These are phyloP conservation scores for Pheosia tremula DNA, from an alignment of 2,888 invertebrate genomes.

Conservation along the genomic window DNA sequence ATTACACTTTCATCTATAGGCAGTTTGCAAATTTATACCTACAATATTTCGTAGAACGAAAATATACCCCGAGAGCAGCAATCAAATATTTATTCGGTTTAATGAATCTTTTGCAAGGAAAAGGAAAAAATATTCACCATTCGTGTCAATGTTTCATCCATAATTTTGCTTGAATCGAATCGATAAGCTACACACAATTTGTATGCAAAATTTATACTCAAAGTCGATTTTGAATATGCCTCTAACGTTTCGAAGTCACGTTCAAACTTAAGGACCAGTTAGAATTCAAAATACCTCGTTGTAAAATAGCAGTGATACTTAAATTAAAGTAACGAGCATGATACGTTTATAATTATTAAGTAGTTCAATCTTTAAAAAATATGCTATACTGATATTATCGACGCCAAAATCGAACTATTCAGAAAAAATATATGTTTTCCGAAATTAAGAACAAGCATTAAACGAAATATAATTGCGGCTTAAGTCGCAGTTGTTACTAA, in stretches of 20 bases:
- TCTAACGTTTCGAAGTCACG: not conserved
- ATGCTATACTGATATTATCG: not conserved
- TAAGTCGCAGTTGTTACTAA: too few relatives aligned
- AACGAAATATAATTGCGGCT: too few relatives aligned
- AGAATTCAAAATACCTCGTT: not conserved
- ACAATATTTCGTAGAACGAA: not conserved
- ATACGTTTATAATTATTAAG: not conserved
- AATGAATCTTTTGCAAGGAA: constrained; percentile 14
- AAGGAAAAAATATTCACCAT: not conserved
- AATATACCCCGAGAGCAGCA: constrained; percentile 10
- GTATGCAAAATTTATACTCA: too few relatives aligned
- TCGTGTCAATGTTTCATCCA: not conserved
- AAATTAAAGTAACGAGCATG: not conserved
- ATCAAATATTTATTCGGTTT: constrained; percentile 33
- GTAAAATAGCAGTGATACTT: not conserved
- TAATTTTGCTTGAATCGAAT: not conserved
- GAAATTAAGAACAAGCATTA: too few relatives aligned
- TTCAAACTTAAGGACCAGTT: not conserved
- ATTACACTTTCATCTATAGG: not conserved
- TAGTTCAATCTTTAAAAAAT: not conserved
- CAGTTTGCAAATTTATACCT: not conserved
- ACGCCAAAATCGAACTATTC: not conserved
- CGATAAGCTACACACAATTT: not conserved
- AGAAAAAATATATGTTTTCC: too few relatives aligned
- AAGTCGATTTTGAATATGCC: not conserved